Percentiles rank a stretch among this genome's conserved stretches.
These are phyloP conservation scores for Phrynocephalus vlangalii DNA, from an alignment of 2,797 vertebrate genomes.

Conservation along the genomic window DNA sequence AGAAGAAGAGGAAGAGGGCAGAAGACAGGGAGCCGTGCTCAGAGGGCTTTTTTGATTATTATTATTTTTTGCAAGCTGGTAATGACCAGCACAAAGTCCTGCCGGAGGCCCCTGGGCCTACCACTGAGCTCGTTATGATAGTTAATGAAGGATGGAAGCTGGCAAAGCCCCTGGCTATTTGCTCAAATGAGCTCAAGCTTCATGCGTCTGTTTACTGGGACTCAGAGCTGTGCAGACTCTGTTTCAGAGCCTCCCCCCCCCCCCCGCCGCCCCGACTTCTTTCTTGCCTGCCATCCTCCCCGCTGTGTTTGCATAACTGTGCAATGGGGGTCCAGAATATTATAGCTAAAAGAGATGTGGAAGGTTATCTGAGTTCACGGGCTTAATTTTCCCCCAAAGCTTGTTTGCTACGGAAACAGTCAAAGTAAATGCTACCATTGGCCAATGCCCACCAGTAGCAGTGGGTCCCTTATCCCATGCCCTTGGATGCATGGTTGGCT, in stretches of 20 bases:
- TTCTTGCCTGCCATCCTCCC: background rate
- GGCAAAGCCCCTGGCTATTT: conserved; percentile 45
- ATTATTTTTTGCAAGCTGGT: conserved; percentile 17
- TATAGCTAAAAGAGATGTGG: background rate
- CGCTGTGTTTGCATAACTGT: conserved; percentile 9
- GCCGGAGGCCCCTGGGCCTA: conserved; percentile 35
- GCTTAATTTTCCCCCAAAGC: too few species aligned
- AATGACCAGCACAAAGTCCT: conserved; percentile 51
- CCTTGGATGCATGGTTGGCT: background rate
- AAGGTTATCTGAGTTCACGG: background rate
- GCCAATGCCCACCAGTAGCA: background rate
- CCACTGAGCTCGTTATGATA: conserved; percentile 24
- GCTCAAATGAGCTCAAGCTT: conserved; percentile 25
- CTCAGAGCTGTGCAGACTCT: conserved; percentile 11
- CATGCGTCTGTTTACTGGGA: conserved; percentile 25
- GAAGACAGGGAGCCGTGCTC: background rate
- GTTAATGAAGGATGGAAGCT: conserved; percentile 38
- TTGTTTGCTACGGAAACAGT: background rate
- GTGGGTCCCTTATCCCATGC: background rate
- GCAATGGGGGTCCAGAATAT: background rate
- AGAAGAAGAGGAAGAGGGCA: background rate
- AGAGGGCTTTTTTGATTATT: background rate
- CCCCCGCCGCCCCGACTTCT: background rate
- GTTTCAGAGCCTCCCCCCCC: too few species aligned
- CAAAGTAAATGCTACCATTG: background rate